Percentiles rank a stretch among this genome's conserved stretches.
phyloP scores from a whole-genome alignment of 2,888 invertebrate genomes.

The Philopedon plagiatum region DNA sequence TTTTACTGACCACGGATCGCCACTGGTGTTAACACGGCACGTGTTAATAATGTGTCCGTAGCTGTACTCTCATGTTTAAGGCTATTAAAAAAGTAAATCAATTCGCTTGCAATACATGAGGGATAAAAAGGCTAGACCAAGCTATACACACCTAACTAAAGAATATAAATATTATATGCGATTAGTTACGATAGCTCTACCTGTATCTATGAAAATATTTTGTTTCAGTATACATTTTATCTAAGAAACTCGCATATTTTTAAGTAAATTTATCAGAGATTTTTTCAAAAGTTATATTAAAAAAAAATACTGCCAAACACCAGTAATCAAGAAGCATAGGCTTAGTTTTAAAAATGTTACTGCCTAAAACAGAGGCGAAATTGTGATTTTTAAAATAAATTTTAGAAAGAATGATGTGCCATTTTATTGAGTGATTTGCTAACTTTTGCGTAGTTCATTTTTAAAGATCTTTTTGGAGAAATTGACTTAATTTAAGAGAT shows the following conservation, averaged over 20 bases:
- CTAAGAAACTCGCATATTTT: background rate
- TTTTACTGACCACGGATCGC: too few species aligned
- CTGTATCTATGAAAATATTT: too few species aligned
- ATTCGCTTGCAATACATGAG: too few species aligned
- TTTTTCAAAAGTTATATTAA: slow-evolving; percentile 36
- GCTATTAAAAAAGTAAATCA: too few species aligned
- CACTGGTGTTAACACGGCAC: too few species aligned
- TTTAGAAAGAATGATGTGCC: slow-evolving; percentile 43
- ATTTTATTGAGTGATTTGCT: slow-evolving; percentile 53
- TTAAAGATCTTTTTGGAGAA: slow-evolving; percentile 47
- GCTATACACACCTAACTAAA: too few species aligned
- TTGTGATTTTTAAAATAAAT: slow-evolving; percentile 47
- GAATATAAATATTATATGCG: too few species aligned
- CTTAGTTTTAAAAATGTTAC: slow-evolving; percentile 16
- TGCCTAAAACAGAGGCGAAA: slow-evolving; percentile 28
- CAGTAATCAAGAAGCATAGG: slow-evolving; percentile 20
- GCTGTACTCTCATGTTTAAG: too few species aligned
- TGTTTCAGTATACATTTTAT: too few species aligned
- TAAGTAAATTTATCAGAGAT: slow-evolving; percentile 28
- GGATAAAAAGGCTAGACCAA: too few species aligned
- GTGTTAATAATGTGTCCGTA: too few species aligned
- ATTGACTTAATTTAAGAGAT: slow-evolving; percentile 11
- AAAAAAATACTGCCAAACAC: slow-evolving; percentile 27
- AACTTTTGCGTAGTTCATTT: slow-evolving; percentile 54
- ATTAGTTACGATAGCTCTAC: too few species aligned